A percentile compares a stretch with the other conserved stretches of the same genome.
Conservation (phyloP, 2,113 vertebrate genomes). For the Toxostoma redivivum region DNA sequence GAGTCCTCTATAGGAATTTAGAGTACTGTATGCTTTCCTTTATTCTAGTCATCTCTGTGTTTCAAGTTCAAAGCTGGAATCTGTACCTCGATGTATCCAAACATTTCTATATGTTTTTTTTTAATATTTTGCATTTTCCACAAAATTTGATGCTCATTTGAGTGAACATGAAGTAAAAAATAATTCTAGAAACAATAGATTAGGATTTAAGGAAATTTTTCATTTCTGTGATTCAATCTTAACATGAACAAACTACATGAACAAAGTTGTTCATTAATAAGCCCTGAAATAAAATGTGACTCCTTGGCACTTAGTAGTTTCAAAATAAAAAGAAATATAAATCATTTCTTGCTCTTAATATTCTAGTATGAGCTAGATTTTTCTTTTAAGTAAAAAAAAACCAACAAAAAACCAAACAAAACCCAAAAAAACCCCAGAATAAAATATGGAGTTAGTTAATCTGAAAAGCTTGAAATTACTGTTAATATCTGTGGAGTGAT, state of each 20-base stretch:
- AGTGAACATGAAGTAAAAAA: neutral
- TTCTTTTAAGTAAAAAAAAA: neutral
- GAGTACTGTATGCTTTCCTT: neutral
- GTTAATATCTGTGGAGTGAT: neutral
- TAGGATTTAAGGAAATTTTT: neutral
- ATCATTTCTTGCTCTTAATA: neutral
- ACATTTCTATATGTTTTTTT: neutral
- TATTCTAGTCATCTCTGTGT: neutral
- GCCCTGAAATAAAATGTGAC: neutral
- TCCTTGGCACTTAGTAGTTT: neutral
- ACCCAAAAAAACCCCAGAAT: neutral
- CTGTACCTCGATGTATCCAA: neutral
- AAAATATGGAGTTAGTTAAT: neutral
- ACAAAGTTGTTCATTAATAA: neutral
- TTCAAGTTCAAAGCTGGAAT: neutral
- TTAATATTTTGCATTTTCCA: neutral
- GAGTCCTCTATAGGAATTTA: neutral
- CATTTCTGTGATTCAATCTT: neutral
- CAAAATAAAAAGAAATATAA: neutral
- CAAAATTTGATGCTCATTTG: neutral
- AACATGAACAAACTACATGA: neutral
- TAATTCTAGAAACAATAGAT: neutral
- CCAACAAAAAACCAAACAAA: rapidly evolving
- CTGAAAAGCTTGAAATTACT: neutral
- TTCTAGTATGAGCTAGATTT: neutral